Evolutionary conservation across 2,113 vertebrate genomes (phyloP).

Genomic region (Microcebus ravelobensis): DNA sequence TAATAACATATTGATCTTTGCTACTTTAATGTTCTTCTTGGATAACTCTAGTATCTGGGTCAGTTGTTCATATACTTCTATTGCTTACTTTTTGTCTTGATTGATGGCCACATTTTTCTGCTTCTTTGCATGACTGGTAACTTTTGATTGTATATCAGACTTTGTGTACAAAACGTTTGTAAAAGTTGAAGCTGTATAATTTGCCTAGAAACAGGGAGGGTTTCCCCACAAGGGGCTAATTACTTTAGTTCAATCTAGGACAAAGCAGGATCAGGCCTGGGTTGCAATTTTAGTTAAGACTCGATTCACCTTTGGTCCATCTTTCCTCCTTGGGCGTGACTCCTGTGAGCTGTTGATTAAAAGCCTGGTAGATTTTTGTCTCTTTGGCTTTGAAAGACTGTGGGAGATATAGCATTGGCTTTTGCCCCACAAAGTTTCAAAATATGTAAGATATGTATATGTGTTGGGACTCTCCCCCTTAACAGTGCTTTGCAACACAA

Average conservation of each 20-base stretch:
- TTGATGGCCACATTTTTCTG: constrained; percentile 5
- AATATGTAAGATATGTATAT: background rate
- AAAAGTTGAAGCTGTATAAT: background rate
- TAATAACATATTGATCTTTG: constrained; percentile 3
- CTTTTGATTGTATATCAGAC: constrained; percentile 38
- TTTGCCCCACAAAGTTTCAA: background rate
- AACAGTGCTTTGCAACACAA: background rate
- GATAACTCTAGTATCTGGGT: background rate
- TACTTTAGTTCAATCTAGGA: background rate
- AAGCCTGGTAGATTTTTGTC: background rate
- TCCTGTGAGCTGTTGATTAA: background rate
- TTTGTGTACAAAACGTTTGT: background rate
- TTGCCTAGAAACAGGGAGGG: background rate
- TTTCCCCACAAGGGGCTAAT: background rate
- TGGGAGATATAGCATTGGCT: background rate
- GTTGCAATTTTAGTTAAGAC: background rate
- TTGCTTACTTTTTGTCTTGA: constrained; percentile 21
- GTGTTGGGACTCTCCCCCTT: background rate
- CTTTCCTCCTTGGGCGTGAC: background rate
- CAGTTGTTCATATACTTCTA: background rate
- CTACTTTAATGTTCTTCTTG: constrained; percentile 32
- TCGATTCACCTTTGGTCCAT: background rate
- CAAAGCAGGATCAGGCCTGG: background rate
- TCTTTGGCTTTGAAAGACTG: background rate
- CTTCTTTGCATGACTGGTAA: constrained; percentile 25